phyloP scores from a whole-genome alignment of 1,140 invertebrate genomes.

The Heliconius melpomene region DNA sequence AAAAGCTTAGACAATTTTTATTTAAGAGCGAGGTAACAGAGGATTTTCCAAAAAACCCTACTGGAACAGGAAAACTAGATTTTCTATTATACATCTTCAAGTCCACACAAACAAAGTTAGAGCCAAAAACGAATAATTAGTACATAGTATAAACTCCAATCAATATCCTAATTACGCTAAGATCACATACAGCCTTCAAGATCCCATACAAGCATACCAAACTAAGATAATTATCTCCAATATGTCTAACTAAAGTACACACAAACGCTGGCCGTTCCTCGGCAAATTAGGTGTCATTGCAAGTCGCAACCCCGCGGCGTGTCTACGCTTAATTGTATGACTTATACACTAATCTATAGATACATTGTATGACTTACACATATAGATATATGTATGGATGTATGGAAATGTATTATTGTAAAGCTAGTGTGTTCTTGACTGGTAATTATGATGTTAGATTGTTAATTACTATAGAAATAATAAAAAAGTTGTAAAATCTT shows the following conservation, averaged over 20 bases:
- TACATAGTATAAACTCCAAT: too few species aligned
- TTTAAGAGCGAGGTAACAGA: too few species aligned
- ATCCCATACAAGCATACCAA: not conserved
- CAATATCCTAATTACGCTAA: too few species aligned
- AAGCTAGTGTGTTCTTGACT: not conserved
- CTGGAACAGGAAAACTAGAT: too few species aligned
- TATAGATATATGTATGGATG: not conserved
- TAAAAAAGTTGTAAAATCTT: too few species aligned
- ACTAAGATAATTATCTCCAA: not conserved
- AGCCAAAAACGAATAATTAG: too few species aligned
- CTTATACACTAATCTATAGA: not conserved
- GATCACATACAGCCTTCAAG: not conserved
- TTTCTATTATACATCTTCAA: too few species aligned
- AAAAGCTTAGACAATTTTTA: too few species aligned
- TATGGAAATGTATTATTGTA: not conserved
- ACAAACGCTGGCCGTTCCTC: not conserved
- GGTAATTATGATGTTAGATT: not conserved
- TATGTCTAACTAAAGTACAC: not conserved
- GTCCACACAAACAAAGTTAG: too few species aligned
- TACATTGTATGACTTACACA: not conserved
- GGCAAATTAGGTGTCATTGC: conserved; percentile 5
- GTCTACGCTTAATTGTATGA: conserved; percentile 3
- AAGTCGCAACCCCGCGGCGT: conserved; percentile 5
- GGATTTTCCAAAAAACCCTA: too few species aligned
- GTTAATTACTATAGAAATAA: not conserved